phyloP scores from a whole-genome alignment of 2,113 vertebrate species.

The Rousettus leschenaultii region DNA sequence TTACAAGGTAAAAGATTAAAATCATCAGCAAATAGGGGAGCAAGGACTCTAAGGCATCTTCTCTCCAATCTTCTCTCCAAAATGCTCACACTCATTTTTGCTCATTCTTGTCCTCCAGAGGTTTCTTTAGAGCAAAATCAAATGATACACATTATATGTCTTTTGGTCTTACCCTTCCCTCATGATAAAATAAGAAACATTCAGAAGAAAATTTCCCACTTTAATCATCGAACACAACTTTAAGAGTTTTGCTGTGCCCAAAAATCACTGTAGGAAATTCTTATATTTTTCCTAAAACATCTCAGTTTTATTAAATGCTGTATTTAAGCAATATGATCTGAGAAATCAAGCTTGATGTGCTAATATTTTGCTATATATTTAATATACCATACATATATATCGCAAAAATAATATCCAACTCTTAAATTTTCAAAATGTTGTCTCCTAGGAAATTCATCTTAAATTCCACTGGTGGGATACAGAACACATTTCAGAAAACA shows the following conservation, averaged over 20 bases:
- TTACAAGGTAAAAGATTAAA: slow-evolving; percentile 5
- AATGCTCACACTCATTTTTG: background rate
- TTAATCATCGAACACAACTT: background rate
- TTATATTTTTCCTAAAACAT: background rate
- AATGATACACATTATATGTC: background rate
- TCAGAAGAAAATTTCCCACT: background rate
- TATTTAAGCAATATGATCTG: background rate
- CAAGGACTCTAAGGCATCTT: background rate
- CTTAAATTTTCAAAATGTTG: background rate
- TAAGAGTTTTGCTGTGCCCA: background rate
- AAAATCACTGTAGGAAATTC: background rate
- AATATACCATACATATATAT: background rate
- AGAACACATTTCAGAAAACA: background rate
- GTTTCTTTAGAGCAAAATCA: background rate
- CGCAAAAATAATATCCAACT: background rate
- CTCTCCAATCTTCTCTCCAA: slow-evolving; percentile 46
- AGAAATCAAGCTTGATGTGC: background rate
- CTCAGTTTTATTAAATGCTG: background rate
- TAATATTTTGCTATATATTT: background rate
- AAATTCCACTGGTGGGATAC: background rate
- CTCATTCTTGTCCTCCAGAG: background rate
- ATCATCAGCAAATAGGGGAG: background rate
- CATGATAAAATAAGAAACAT: background rate
- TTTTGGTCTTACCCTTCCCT: background rate
- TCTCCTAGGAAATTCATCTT: background rate